A percentile compares a stretch with the other conserved stretches of the same genome.
phyloP scores from a whole-genome alignment of 2,113 vertebrate genomes.

The Scartelaos histophorus region DNA sequence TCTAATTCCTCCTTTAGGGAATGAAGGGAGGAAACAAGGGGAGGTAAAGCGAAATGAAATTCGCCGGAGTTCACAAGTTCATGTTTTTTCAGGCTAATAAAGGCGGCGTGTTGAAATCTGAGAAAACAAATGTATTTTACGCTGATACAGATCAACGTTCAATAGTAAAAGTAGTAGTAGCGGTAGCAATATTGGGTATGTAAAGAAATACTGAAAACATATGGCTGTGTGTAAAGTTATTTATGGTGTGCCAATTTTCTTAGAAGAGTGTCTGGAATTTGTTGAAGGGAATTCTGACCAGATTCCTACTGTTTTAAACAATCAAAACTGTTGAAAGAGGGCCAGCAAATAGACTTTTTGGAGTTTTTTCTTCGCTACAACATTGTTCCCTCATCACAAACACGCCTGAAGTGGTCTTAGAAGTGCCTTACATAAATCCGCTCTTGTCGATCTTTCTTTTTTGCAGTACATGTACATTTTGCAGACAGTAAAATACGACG shows the following conservation, averaged over 20 bases:
- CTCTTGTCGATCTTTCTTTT: neutral
- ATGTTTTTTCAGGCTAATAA: constrained; percentile 30
- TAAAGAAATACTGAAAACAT: neutral
- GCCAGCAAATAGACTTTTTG: no score
- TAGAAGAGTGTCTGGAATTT: no score
- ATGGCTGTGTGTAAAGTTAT: neutral
- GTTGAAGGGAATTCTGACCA: no score
- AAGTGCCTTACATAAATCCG: no score
- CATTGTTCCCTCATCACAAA: no score
- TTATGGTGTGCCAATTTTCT: neutral
- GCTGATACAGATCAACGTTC: neutral
- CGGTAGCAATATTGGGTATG: neutral
- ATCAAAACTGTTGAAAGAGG: no score
- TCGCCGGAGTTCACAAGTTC: constrained; percentile 50
- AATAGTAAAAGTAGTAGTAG: neutral
- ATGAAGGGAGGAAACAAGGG: constrained; percentile 51
- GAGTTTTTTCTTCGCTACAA: no score
- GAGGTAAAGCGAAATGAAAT: constrained; percentile 48
- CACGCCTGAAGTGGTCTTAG: no score
- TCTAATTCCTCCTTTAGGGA: constrained; percentile 46
- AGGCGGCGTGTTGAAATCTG: neutral
- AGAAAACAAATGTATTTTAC: neutral
- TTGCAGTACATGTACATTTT: constrained; percentile 37
- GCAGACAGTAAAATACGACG: constrained; percentile 26
- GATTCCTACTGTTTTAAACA: no score